These are phyloP conservation scores for Corythaeola cristata DNA, from an alignment of 2,113 vertebrate genomes.

Conservation along the genomic window DNA sequence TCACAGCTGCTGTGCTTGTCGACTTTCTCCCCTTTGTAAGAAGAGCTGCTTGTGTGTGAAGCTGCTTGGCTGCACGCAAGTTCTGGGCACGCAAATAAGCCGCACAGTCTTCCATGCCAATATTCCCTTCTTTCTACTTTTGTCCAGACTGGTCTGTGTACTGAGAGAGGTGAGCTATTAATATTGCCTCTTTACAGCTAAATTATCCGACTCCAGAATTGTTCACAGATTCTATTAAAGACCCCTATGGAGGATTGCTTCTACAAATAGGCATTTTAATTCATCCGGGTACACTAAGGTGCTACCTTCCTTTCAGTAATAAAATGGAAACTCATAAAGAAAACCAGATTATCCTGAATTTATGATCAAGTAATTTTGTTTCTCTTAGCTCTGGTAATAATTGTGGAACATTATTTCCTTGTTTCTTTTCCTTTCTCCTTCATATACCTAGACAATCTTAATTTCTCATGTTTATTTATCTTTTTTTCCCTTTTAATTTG, in stretches of 20 bases:
- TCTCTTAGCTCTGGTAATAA: slow-evolving; percentile 81
- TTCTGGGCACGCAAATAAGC: neutral
- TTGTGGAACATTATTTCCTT: slow-evolving; percentile 77
- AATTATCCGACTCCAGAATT: slow-evolving; percentile 80
- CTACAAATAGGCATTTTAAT: slow-evolving; percentile 83
- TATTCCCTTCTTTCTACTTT: slow-evolving; percentile 21
- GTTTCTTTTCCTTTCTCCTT: slow-evolving; percentile 69
- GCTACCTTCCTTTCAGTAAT: slow-evolving; percentile 84
- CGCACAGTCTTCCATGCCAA: slow-evolving; percentile 10
- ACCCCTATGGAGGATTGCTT: slow-evolving; percentile 82
- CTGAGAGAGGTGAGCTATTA: slow-evolving; percentile 79
- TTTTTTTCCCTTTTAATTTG: slow-evolving; percentile 80
- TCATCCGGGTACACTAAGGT: slow-evolving; percentile 82
- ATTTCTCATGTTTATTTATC: slow-evolving; percentile 86
- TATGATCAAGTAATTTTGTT: slow-evolving; percentile 86
- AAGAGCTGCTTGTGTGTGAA: neutral
- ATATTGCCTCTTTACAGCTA: slow-evolving; percentile 80
- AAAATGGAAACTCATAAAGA: slow-evolving; percentile 86
- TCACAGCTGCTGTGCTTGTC: neutral
- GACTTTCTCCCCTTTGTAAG: neutral
- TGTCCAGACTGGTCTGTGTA: slow-evolving; percentile 72
- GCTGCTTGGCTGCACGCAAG: neutral
- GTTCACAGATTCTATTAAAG: slow-evolving; percentile 83
- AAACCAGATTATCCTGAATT: slow-evolving; percentile 85
- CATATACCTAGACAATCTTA: slow-evolving; percentile 76